Evolutionary conservation across 1,140 invertebrate genomes (phyloP).

Genomic region (Drosophila willistoni): DNA sequence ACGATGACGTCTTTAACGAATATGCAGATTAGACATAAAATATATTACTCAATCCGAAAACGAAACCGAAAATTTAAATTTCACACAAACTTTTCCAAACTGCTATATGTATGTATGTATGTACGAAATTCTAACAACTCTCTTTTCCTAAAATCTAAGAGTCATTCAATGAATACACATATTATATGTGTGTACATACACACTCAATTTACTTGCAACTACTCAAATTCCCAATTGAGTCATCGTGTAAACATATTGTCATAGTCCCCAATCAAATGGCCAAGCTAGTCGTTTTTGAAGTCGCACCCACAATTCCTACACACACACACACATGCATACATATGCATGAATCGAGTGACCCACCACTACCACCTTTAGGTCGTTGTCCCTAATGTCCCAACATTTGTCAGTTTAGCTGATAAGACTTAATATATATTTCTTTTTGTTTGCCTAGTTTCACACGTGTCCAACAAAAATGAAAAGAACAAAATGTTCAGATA

Average conservation of each 20-base stretch:
- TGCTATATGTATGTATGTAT: background rate
- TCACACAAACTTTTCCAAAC: background rate
- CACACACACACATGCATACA: background rate
- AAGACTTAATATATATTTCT: slow-evolving; percentile 39
- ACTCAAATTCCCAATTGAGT: background rate
- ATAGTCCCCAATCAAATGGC: background rate
- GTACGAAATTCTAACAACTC: too few relatives aligned
- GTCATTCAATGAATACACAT: background rate
- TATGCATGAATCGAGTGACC: background rate
- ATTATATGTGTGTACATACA: slow-evolving; percentile 15
- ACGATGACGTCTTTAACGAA: background rate
- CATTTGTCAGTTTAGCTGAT: slow-evolving; percentile 51
- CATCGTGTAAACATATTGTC: slow-evolving; percentile 7
- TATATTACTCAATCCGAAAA: background rate
- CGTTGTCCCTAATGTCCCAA: slow-evolving; percentile 53
- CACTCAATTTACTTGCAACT: slow-evolving; percentile 11
- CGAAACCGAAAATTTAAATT: slow-evolving; percentile 1
- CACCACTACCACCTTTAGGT: slow-evolving; percentile 25
- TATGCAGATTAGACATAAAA: background rate
- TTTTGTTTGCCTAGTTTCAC: slow-evolving; percentile 46
- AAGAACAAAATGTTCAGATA: slow-evolving; percentile 18
- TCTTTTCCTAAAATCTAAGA: background rate
- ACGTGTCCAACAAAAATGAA: slow-evolving; percentile 30
- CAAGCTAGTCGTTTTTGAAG: background rate
- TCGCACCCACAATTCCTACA: slow-evolving; percentile 26